Evolutionary conservation across 2,797 vertebrate genomes (phyloP).

Genomic region (Sebastes taczanowskii): DNA sequence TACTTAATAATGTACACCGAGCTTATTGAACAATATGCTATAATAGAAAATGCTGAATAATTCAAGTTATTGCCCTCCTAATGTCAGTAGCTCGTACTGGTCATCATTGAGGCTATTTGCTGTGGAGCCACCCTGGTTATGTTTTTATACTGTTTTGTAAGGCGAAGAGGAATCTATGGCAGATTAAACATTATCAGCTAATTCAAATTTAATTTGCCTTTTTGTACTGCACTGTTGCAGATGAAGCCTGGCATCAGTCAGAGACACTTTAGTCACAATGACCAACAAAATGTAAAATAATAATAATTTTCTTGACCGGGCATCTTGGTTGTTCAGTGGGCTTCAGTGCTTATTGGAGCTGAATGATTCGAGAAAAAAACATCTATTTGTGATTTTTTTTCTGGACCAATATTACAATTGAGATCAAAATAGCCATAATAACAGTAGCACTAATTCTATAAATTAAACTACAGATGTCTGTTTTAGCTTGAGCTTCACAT

Average conservation of each 20-base stretch:
- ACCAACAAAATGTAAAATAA: neutral
- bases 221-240: conserved; percentile 3
- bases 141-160: conserved; percentile 25
- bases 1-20: conserved; percentile 53
- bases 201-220: neutral
- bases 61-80: conserved; percentile 58
- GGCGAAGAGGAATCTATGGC: conserved; percentile 4
- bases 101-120: conserved; percentile 35
- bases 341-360: neutral
- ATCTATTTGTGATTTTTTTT: neutral
- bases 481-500: neutral
- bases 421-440: too few species aligned
- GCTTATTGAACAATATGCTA: conserved; percentile 45
- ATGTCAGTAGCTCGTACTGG: conserved; percentile 30
- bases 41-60: conserved; percentile 62
- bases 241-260: neutral
- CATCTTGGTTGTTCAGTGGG: neutral
- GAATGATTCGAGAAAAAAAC: neutral
- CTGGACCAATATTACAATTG: too few species aligned
- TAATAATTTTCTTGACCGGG: neutral
- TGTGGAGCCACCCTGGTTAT: conserved; percentile 11
- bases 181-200: conserved; percentile 22
- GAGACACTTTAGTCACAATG: neutral
- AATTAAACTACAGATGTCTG: neutral
- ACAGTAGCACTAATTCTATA: neutral